Percentiles rank a stretch among this genome's conserved stretches.
Conservation (phyloP, 2,888 invertebrate genomes). For the Mamestra brassicae region DNA sequence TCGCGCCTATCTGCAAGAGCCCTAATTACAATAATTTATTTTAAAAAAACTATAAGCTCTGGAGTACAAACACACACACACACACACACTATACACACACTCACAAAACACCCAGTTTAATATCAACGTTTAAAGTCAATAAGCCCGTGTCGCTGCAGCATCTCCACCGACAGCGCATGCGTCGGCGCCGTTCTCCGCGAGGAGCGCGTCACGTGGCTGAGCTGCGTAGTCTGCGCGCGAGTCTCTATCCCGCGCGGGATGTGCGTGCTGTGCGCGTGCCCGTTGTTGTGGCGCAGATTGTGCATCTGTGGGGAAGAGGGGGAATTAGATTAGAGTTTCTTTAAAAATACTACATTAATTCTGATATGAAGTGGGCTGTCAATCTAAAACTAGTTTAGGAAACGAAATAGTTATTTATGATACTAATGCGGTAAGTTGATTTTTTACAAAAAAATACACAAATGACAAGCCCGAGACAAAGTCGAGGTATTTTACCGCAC, state of each 20-base stretch:
- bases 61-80: neutral
- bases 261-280: slow-evolving; percentile 73
- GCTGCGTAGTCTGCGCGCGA: slow-evolving; percentile 82
- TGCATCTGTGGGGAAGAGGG: slow-evolving; percentile 78
- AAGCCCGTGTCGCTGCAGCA: slow-evolving; percentile 86
- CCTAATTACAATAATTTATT: neutral
- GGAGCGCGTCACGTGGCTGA: slow-evolving; percentile 85
- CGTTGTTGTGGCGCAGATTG: slow-evolving; percentile 81
- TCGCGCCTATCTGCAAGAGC: neutral
- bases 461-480: too few species aligned
- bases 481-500: too few species aligned
- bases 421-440: too few species aligned
- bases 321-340: neutral
- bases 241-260: slow-evolving; percentile 76
- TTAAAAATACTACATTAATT: neutral
- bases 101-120: neutral
- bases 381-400: too few species aligned
- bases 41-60: slow-evolving; percentile 29
- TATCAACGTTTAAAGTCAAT: slow-evolving; percentile 82
- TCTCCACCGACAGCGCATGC: slow-evolving; percentile 83
- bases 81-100: neutral
- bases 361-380: too few species aligned
- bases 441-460: too few species aligned
- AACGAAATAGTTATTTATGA: too few species aligned
- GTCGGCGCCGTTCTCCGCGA: slow-evolving; percentile 85